Evolutionary conservation across 2,113 vertebrate genomes (phyloP).

Genomic region (Pachycephala philippinensis): DNA sequence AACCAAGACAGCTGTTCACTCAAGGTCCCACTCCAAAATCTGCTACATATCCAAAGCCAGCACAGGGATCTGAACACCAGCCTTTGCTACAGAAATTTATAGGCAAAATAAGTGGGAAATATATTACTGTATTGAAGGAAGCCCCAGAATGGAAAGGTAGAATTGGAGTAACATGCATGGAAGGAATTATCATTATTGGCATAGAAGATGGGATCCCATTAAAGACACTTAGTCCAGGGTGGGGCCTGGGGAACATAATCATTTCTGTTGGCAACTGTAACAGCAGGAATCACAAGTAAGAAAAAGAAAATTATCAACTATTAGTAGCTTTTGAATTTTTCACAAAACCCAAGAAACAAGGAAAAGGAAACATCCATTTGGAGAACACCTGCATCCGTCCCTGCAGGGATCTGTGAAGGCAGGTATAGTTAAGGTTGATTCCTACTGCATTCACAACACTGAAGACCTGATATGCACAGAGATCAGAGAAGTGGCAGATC

Average conservation of each 20-base stretch:
- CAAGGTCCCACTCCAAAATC: neutral
- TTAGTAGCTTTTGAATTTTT: neutral
- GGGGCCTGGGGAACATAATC: rapidly evolving
- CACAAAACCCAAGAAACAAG: neutral
- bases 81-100: neutral
- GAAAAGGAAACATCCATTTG: neutral
- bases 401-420: neutral
- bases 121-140: neutral
- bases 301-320: neutral
- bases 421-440: neutral
- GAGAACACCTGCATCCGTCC: neutral
- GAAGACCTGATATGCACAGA: neutral
- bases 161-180: neutral
- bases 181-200: neutral
- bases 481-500: neutral
- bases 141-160: neutral
- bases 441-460: neutral
- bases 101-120: neutral
- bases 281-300: neutral
- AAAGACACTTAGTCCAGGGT: neutral
- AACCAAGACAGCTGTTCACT: neutral
- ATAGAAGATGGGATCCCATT: neutral
- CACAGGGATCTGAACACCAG: neutral
- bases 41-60: neutral
- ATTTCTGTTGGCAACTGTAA: neutral